Evolutionary conservation across 2,888 invertebrate genomes (phyloP), one percentile per base, ranked within the genome.

Genomic region (Vesta saturnalis): DNA sequence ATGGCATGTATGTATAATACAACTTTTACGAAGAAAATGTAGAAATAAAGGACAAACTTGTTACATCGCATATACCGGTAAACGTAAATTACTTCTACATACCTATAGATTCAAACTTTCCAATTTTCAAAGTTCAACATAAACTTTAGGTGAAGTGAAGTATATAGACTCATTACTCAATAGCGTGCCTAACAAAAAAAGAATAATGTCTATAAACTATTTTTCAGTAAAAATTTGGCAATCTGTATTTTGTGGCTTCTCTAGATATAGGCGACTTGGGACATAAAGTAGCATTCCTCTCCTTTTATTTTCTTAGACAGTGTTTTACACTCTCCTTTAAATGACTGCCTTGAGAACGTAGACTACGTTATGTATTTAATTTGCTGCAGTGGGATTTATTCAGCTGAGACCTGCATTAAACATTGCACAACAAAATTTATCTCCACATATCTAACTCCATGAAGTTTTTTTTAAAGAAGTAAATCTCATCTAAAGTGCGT

Each of bases 311-410:
- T 73, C 71, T 14, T 67, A 74, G 72, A 74, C 75, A 75, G 68
- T 75, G 73, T 73, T 75, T 75, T 75, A 75, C 75, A 75, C 75
- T 72, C 74, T 72, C 71, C 71, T 72, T 70, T 65, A 64, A 72
- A 75, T 73, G 73, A 67, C 72, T 72, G 74, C 66, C 73, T 73
- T 70, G 74, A 74, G 73, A 74, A 65, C 71, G 46, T 65, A 70
- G 72, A 70, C 67, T 71, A 67, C 70, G 74, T 74, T 73, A 72
- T 72, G 73, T 75, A 76, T 76, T 76, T 76, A 76, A 76, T 76
- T 76, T 76, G 73, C 73, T 74, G 72, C 73, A 70, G 68, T 71
- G 74, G 72, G 72, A 74, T 72, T 73, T 72, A 64, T 70, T 71
- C 73, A 68, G 67, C 69, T 71, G 73, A 71, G 67, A 71, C 70